Percentiles rank a stretch among this genome's conserved stretches.
These are phyloP conservation scores for Crepidodera aurea DNA, from an alignment of 2,888 invertebrate species.

Conservation along the genomic window DNA sequence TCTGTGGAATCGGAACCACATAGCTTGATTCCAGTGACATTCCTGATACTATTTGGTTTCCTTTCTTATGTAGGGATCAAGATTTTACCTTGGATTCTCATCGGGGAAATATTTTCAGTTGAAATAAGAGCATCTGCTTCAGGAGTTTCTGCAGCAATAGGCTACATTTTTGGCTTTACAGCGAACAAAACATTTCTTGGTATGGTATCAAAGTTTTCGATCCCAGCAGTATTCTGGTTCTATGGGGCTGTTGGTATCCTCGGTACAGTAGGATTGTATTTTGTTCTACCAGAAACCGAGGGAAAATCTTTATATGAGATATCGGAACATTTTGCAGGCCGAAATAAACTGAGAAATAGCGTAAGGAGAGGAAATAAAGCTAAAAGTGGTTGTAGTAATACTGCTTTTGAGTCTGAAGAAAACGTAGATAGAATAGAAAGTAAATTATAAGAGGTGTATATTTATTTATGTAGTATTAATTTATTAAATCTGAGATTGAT, in stretches of 20 bases:
- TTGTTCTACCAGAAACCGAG: conserved; percentile 82
- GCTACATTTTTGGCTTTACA: conserved; percentile 79
- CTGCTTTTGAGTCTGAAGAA: conserved; percentile 28
- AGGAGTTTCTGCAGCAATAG: conserved; percentile 75
- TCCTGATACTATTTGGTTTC: conserved; percentile 73
- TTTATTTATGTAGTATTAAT: too few species aligned
- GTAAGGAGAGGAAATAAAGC: conserved; percentile 54
- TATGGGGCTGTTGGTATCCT: conserved; percentile 70
- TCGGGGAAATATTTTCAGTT: conserved; percentile 79
- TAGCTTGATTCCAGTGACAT: conserved; percentile 73
- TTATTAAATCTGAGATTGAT: too few species aligned
- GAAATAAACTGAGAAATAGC: conserved; percentile 63
- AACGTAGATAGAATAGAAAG: conserved; percentile 20
- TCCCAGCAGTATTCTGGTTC: conserved; percentile 78
- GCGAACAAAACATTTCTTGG: conserved; percentile 77
- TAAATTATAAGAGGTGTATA: conserved; percentile 19
- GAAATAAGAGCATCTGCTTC: conserved; percentile 76
- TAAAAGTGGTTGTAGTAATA: conserved; percentile 45
- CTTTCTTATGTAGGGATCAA: conserved; percentile 75
- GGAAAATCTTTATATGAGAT: conserved; percentile 77
- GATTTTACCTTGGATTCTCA: conserved; percentile 80
- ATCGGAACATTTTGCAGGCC: conserved; percentile 73
- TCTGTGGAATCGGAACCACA: conserved; percentile 13
- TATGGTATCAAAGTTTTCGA: conserved; percentile 69
- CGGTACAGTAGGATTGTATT: conserved; percentile 73